Base-by-base conservation (phyloP, 2,797 vertebrate species). In the Leptodactylus fallax region DNA sequence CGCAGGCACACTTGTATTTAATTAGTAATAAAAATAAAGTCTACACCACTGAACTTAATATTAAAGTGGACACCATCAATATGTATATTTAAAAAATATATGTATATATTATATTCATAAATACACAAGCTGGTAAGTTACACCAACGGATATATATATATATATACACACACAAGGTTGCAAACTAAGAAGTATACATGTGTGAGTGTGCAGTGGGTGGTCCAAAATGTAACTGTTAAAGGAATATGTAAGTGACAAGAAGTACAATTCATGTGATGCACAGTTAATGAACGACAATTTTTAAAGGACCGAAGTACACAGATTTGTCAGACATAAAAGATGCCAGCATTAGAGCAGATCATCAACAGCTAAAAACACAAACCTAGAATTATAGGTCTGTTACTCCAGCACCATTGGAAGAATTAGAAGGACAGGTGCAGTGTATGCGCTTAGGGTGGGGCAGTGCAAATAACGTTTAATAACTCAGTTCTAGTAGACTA, bases 401-500 rank as follows among this genome's bases (percentile, higher is more conserved):
- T 81, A 27, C 27, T 17, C 67, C 13, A n/a, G 25, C 78, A 80
- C 63, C 71, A 77, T 11, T 45, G n/a, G 45, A 63, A 76, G 58
- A 36, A 36, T 27, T 17, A 27, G 17, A 51, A 8, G 7, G 45
- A 47, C 47, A 61, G 51, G 72, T 80, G 60, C 60, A 47, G 61
- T 17, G 13, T 65, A 69, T 82, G 83, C 61, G 58, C 69, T 23
- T 45, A 81, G 58, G 56, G 56, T 60, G 67, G 61, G 71, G 47
- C 58, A 67, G 83, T 85, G 83, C 56, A 77, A 67, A 81, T 9
- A 63, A 63, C 49, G n/a, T 45, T n/a, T n/a, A 16, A 55, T 81
- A 25, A 51, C 23, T 14, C 21, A 1, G 69, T 23, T 84, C 71
- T 10, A 61, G 55, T 14, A 12, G 36, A 61, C 56, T 58, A 45